phyloP scores from a whole-genome alignment of 2,888 invertebrate genomes.

The Gryllus longicercus region DNA sequence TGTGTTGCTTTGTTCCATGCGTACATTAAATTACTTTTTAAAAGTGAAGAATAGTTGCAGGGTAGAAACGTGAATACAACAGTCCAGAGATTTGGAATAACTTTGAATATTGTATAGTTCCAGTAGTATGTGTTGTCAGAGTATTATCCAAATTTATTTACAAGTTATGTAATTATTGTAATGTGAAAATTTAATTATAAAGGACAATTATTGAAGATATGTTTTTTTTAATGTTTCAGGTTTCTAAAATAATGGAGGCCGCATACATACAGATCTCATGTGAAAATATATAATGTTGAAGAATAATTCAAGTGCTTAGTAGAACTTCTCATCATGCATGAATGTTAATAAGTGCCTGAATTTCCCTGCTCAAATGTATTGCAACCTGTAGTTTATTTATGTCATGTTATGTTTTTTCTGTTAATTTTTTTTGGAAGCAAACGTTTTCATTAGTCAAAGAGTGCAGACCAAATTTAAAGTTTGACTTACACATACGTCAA shows the following conservation, averaged over 20 bases:
- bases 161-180: no score
- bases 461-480: neutral
- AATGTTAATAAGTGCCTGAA: conserved; percentile 17
- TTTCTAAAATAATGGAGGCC: neutral
- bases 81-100: no score
- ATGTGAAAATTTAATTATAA: no score
- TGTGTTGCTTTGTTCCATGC: no score
- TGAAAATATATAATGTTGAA: neutral
- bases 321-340: neutral
- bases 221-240: neutral
- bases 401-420: neutral
- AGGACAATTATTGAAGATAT: neutral
- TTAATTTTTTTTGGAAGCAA: neutral
- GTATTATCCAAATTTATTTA: no score
- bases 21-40: no score
- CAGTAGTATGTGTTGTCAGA: no score
- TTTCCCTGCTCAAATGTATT: conserved; percentile 8
- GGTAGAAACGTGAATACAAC: no score
- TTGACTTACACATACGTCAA: neutral
- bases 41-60: no score
- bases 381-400: neutral
- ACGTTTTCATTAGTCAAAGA: neutral
- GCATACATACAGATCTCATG: neutral
- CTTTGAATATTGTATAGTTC: no score
- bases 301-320: neutral